Conservation (phyloP, 2,888 invertebrate species). For the Drosophila paranaensis region DNA sequence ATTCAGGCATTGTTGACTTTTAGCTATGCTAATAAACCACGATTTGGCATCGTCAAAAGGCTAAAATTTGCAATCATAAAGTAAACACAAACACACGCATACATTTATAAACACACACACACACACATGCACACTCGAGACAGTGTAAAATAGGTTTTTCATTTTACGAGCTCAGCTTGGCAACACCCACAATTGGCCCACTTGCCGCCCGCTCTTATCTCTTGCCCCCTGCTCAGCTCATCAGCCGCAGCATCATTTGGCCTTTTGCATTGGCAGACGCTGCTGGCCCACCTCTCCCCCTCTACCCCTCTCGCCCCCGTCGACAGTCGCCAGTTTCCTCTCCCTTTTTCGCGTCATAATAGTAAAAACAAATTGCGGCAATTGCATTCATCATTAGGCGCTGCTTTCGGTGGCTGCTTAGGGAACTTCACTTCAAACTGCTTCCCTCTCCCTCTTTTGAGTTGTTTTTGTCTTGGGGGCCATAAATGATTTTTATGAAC, state of each 20-base stretch:
- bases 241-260: conserved; percentile 17
- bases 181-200: conserved; percentile 26
- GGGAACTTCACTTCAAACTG: conserved; percentile 18
- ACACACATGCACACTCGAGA: conserved; percentile 22
- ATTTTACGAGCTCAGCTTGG: conserved; percentile 51
- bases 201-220: conserved; percentile 2
- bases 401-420: conserved; percentile 40
- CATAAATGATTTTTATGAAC: conserved; percentile 77
- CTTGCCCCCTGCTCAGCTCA: neutral
- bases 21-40: conserved; percentile 33
- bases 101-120: conserved; percentile 20
- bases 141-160: conserved; percentile 37
- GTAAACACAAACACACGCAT: conserved; percentile 8
- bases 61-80: conserved; percentile 39
- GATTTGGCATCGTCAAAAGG: conserved; percentile 47
- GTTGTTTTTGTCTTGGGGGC: conserved; percentile 44
- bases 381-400: conserved; percentile 73
- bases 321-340: too few relatives aligned
- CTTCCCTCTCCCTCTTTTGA: neutral
- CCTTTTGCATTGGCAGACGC: conserved; percentile 17
- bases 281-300: neutral
- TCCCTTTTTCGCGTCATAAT: conserved; percentile 44
- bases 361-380: conserved; percentile 77
- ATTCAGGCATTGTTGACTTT: conserved; percentile 8
- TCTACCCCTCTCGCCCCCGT: neutral